Conservation (phyloP, 2,888 invertebrate species). For the Pasiphila rectangulata region DNA sequence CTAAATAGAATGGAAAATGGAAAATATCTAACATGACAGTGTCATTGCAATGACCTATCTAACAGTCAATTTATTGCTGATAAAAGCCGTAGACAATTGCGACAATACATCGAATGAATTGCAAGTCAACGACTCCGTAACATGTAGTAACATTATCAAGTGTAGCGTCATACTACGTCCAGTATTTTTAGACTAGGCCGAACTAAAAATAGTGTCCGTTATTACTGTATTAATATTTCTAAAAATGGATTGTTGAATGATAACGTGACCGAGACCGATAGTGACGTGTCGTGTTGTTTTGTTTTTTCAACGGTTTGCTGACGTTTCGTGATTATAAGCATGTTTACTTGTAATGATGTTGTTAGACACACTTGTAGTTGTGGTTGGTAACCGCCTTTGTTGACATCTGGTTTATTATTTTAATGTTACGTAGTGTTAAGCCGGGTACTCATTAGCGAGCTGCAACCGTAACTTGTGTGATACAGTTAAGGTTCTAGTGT, state of each 20-base stretch:
- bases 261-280: slow-evolving; percentile 71
- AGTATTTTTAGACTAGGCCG: slow-evolving; percentile 79
- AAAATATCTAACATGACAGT: slow-evolving; percentile 8
- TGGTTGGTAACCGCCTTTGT: no score
- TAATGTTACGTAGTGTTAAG: no score
- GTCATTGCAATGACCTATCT: slow-evolving; percentile 44
- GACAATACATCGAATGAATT: slow-evolving; percentile 61
- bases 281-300: slow-evolving; percentile 57
- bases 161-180: slow-evolving; percentile 65
- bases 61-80: slow-evolving; percentile 44
- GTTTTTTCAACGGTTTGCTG: slow-evolving; percentile 29
- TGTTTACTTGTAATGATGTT: slow-evolving; percentile 4
- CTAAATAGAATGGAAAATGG: no score
- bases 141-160: slow-evolving; percentile 74
- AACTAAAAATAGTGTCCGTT: slow-evolving; percentile 79
- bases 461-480: no score
- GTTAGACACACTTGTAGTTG: neutral
- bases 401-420: no score
- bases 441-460: no score
- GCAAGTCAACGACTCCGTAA: slow-evolving; percentile 74
- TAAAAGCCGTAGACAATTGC: slow-evolving; percentile 47
- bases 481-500: no score
- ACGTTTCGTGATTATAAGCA: slow-evolving; percentile 12
- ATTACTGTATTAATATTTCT: slow-evolving; percentile 82
- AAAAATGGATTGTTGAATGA: slow-evolving; percentile 78